phyloP scores from a whole-genome alignment of 2,113 vertebrate genomes.

The Python bivittatus region DNA sequence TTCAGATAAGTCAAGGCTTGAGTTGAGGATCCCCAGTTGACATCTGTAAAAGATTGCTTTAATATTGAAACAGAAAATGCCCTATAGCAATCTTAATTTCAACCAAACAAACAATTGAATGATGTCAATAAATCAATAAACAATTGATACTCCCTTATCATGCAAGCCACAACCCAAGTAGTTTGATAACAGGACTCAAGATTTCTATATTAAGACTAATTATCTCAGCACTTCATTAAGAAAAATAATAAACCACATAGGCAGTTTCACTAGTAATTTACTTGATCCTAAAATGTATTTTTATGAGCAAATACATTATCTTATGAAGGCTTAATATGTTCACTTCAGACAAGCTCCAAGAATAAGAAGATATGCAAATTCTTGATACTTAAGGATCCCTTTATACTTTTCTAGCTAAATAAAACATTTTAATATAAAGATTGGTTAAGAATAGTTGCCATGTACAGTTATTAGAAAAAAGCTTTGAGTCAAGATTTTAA shows the following conservation, averaged over 20 bases:
- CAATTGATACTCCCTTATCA: too few species aligned
- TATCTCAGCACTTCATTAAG: background rate
- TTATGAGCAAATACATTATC: background rate
- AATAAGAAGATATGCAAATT: background rate
- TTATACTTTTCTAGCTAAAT: background rate
- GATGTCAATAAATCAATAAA: too few species aligned
- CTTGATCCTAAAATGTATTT: background rate
- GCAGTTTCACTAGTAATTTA: background rate
- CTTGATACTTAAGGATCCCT: background rate
- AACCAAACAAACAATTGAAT: background rate
- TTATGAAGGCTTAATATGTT: background rate
- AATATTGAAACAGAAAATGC: background rate
- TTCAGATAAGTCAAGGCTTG: conserved; percentile 96
- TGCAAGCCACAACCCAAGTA: background rate
- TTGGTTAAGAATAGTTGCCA: background rate
- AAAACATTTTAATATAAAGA: background rate
- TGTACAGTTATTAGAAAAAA: background rate
- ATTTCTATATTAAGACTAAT: background rate
- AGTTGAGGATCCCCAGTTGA: conserved; percentile 98
- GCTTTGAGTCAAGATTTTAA: background rate
- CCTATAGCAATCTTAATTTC: background rate
- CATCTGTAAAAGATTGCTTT: conserved; percentile 79
- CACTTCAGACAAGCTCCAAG: background rate
- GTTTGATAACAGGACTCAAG: background rate
- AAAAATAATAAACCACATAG: background rate